These are phyloP conservation scores for Bradypodion ventrale DNA, from an alignment of 2,797 vertebrate species.

Conservation along the genomic window DNA sequence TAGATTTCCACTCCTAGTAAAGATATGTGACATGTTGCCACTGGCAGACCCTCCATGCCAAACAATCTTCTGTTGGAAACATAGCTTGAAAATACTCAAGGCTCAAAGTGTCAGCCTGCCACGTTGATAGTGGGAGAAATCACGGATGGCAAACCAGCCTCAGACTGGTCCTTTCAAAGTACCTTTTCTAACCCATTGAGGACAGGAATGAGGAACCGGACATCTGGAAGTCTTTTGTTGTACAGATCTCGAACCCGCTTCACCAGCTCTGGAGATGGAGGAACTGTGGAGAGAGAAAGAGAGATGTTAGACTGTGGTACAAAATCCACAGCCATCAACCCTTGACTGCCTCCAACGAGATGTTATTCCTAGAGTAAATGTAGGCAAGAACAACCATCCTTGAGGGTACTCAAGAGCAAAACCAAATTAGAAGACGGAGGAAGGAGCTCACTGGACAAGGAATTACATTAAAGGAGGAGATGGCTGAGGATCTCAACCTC, in stretches of 20 bases:
- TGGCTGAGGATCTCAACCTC: too few species aligned
- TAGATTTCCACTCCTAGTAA: background rate
- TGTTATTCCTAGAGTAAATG: too few species aligned
- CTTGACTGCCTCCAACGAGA: too few species aligned
- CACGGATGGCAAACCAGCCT: background rate
- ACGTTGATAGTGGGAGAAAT: too few species aligned
- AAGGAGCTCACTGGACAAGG: too few species aligned
- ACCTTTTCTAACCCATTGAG: slow-evolving; percentile 97
- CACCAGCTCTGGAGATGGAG: slow-evolving; percentile 93
- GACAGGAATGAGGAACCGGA: slow-evolving; percentile 94
- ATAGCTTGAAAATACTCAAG: background rate
- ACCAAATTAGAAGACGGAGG: too few species aligned
- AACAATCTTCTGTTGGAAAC: background rate
- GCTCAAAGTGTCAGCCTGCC: background rate
- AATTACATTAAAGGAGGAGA: too few species aligned
- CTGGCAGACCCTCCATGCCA: background rate
- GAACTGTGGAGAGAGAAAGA: slow-evolving; percentile 73
- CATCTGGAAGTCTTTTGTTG: slow-evolving; percentile 92
- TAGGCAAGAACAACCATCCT: too few species aligned
- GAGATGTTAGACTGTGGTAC: background rate
- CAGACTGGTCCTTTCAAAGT: background rate
- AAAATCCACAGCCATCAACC: too few species aligned
- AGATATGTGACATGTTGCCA: background rate
- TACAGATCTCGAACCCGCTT: slow-evolving; percentile 94
- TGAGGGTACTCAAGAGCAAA: too few species aligned